Evolutionary conservation across 1,140 invertebrate species (phyloP).

Genomic region (Ceratosolen solmsi): DNA sequence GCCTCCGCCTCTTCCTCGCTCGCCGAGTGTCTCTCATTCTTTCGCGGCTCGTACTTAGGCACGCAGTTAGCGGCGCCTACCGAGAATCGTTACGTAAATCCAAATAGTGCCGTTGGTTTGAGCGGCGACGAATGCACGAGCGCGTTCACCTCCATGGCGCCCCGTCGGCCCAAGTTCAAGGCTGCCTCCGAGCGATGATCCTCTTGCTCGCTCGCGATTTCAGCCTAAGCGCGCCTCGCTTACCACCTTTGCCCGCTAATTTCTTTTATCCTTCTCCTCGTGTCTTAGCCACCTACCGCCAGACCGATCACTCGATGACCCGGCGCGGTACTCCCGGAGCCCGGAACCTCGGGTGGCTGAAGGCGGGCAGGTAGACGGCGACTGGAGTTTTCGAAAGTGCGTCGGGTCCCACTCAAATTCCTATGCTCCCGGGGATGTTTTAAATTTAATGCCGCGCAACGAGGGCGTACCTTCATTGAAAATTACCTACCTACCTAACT

Average conservation of each 20-base stretch:
- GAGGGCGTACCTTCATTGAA: no score
- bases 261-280: background rate
- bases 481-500: no score
- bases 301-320: background rate
- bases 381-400: no score
- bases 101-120: constrained; percentile 51
- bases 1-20: constrained; percentile 52
- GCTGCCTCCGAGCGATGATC: constrained; percentile 49
- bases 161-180: constrained; percentile 50
- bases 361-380: background rate
- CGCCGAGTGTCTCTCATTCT: constrained; percentile 9
- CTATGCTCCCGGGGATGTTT: no score
- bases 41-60: background rate
- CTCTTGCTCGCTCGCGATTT: constrained; percentile 45
- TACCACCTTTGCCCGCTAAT: no score
- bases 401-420: no score
- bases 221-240: no score
- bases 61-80: constrained; percentile 32
- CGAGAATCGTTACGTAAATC: constrained; percentile 56
- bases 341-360: background rate
- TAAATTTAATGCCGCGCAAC: no score
- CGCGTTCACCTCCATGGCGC: constrained; percentile 47
- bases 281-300: background rate
- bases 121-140: constrained; percentile 43
- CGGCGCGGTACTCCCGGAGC: background rate